These are phyloP conservation scores for Selene dorsalis DNA, from an alignment of 2,797 vertebrate genomes.

Conservation along the genomic window DNA sequence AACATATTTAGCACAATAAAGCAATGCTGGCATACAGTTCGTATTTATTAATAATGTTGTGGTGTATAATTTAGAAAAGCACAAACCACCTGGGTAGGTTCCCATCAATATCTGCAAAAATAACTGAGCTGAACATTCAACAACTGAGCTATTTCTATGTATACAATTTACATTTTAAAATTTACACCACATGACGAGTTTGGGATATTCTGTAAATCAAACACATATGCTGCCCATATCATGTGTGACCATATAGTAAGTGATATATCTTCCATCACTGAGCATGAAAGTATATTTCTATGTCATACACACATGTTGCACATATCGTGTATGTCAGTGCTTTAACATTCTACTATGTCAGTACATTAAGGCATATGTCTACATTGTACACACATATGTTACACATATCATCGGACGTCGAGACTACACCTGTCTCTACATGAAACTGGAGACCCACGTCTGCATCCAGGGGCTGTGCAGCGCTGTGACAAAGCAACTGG, in stretches of 20 bases:
- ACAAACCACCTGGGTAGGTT: constrained; percentile 8
- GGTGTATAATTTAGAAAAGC: constrained; percentile 8
- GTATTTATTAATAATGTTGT: background rate
- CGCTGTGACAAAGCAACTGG: constrained; percentile 76
- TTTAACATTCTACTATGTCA: constrained; percentile 75
- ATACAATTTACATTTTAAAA: constrained; percentile 51
- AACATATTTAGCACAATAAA: background rate
- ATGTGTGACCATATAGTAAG: constrained; percentile 57
- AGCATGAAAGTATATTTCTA: constrained; percentile 66
- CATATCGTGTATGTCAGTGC: constrained; percentile 67
- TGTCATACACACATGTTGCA: constrained; percentile 73
- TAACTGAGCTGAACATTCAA: constrained; percentile 12
- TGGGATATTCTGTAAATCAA: constrained; percentile 53
- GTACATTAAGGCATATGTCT: constrained; percentile 74
- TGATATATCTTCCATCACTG: constrained; percentile 66
- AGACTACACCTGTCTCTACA: constrained; percentile 83
- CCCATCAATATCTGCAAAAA: constrained; percentile 23
- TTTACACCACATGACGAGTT: constrained; percentile 52
- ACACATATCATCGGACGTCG: constrained; percentile 74
- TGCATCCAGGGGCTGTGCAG: constrained; percentile 69
- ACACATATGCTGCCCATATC: constrained; percentile 69
- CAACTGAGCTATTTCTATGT: constrained; percentile 24
- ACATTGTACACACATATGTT: constrained; percentile 76
- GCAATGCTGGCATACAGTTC: background rate
- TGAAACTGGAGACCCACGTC: constrained; percentile 80